Evolutionary conservation across 2,888 invertebrate species (phyloP).

Genomic region (Pogonocherus hispidulus): DNA sequence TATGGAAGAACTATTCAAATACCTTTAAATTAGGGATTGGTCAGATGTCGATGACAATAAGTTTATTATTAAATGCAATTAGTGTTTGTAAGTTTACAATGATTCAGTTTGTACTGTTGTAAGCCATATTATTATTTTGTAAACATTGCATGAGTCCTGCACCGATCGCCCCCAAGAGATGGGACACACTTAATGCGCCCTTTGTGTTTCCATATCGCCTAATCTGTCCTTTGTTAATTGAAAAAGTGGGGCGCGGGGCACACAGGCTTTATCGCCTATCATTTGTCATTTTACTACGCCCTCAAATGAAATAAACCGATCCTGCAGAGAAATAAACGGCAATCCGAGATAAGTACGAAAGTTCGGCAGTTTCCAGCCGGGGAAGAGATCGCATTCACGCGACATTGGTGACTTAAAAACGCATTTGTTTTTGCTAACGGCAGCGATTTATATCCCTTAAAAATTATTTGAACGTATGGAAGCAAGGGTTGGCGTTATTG

Average conservation of each 20-base stretch:
- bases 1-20: no score
- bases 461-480: background rate
- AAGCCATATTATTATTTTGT: no score
- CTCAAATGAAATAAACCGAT: constrained; percentile 32
- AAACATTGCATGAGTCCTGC: background rate
- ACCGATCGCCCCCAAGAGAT: constrained; percentile 34
- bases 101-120: no score
- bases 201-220: constrained; percentile 59
- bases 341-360: background rate
- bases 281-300: constrained; percentile 34
- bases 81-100: no score
- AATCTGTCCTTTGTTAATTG: constrained; percentile 56
- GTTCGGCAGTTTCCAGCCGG: background rate
- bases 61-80: no score
- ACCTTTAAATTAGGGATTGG: no score
- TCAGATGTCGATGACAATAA: no score
- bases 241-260: constrained; percentile 25
- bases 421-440: constrained; percentile 1
- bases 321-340: constrained; percentile 6
- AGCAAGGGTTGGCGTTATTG: no score
- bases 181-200: constrained; percentile 56
- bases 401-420: background rate
- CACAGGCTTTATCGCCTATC: constrained; percentile 31
- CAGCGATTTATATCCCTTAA: background rate
- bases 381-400: background rate